Conservation (phyloP, 2,797 vertebrate species). For the Halcyon badia region DNA sequence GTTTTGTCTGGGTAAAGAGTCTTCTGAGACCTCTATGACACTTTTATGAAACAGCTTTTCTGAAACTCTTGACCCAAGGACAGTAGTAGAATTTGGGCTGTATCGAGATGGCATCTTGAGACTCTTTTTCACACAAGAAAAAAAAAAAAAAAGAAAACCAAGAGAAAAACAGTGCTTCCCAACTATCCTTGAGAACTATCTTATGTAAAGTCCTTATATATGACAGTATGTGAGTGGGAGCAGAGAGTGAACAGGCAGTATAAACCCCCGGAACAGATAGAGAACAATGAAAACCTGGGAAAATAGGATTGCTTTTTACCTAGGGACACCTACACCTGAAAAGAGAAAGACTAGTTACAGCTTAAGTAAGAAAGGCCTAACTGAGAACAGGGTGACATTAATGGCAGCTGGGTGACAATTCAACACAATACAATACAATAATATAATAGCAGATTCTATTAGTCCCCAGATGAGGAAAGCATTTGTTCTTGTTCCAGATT, state of each 20-base stretch:
- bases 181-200: neutral
- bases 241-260: neutral
- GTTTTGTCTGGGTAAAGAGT: neutral
- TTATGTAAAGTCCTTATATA: neutral
- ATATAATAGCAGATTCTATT: neutral
- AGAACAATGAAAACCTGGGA: neutral
- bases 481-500: conserved; percentile 3
- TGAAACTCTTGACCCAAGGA: neutral
- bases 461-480: neutral
- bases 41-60: neutral
- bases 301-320: neutral
- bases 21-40: neutral
- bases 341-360: neutral
- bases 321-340: neutral
- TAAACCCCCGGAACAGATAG: neutral
- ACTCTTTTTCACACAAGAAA: neutral
- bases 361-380: neutral
- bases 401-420: neutral
- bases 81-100: neutral
- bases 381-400: neutral
- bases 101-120: neutral
- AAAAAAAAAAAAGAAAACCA: neutral
- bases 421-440: neutral
- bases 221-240: conserved; percentile 15
- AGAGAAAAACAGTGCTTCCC: neutral